phyloP scores from a whole-genome alignment of 2,888 invertebrate genomes.

The Heliconius ismenius region DNA sequence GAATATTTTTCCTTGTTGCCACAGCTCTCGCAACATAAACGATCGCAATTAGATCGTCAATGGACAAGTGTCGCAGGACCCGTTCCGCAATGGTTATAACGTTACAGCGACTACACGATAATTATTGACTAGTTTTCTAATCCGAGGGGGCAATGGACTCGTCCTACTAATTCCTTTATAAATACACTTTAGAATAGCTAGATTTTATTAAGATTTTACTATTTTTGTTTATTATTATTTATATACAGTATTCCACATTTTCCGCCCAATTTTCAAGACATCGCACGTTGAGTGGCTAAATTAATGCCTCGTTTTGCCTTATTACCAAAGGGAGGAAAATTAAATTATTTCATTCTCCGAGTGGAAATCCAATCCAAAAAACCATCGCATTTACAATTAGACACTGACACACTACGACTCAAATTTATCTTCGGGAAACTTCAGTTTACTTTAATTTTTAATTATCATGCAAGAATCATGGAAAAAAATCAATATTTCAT shows the following conservation, averaged over 20 bases:
- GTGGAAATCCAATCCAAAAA: too few species aligned
- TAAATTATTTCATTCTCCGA: too few species aligned
- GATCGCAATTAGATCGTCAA: constrained; percentile 79
- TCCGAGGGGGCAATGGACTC: constrained; percentile 49
- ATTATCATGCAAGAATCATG: too few species aligned
- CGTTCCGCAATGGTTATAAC: constrained; percentile 67
- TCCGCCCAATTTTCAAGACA: too few species aligned
- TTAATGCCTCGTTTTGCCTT: too few species aligned
- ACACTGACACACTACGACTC: too few species aligned
- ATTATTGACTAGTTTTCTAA: constrained; percentile 62
- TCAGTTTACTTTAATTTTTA: too few species aligned
- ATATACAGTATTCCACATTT: too few species aligned
- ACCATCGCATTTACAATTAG: too few species aligned
- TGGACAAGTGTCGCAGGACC: constrained; percentile 73
- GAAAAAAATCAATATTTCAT: neutral
- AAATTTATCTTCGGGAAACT: too few species aligned
- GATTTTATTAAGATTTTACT: neutral
- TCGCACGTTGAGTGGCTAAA: too few species aligned
- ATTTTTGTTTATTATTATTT: neutral
- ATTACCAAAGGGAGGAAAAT: too few species aligned
- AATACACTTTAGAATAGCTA: constrained; percentile 13
- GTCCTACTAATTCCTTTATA: constrained; percentile 27
- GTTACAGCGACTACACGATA: constrained; percentile 56
- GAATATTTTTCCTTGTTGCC: constrained; percentile 26
- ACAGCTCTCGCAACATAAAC: constrained; percentile 63